Base-by-base conservation (phyloP, 2,797 vertebrate genomes). In the Ataeniobius toweri region DNA sequence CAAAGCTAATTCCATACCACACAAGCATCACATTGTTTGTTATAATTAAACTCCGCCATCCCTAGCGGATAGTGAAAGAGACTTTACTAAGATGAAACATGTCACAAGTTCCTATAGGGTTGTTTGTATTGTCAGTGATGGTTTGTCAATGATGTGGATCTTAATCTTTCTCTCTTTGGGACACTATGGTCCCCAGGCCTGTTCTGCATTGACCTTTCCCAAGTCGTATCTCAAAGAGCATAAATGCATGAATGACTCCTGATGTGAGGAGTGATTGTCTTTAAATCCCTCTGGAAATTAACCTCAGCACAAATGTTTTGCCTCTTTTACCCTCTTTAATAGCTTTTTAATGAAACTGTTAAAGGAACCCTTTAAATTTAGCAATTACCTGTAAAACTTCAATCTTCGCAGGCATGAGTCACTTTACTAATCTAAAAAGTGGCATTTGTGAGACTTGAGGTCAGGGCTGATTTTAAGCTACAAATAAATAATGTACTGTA, bases 251-350 rank as follows among this genome's bases (percentile, higher is more conserved):
- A 94, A 90, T 87, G 91, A 89, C 89, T 93, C 81, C 81, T 84
- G 84, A 75, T 84, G 86, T 44, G n/a, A 71, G 28, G 79, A 81
- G 83, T 90, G 89, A 94, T 94, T 93, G 92, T 89, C 89, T 93
- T 80, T 79, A 83, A 92, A 88, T 94, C 93, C 94, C 94, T 77
- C 76, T 92, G 93, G 94, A 95, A 95, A 95, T 95, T 85, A 94
- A 91, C 88, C 87, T 81, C 82, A 83, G 80, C 81, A 83, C 87
- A 90, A 91, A 89, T 93, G 91, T 92, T 94, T 90, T 86, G 71
- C 85, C 82, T 88, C 80, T 83, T 88, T 84, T 86, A 86, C 88
- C 85, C 68, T 8, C 80, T 86, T 89, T 90, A 89, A 92, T 83
- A 78, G 83, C 78, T 83, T 91, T 94, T 92, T 93, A 93, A 95